Percentiles rank a stretch among this genome's conserved stretches.
These are phyloP conservation scores for Agrochola litura DNA, from an alignment of 2,888 invertebrate genomes.

Conservation along the genomic window DNA sequence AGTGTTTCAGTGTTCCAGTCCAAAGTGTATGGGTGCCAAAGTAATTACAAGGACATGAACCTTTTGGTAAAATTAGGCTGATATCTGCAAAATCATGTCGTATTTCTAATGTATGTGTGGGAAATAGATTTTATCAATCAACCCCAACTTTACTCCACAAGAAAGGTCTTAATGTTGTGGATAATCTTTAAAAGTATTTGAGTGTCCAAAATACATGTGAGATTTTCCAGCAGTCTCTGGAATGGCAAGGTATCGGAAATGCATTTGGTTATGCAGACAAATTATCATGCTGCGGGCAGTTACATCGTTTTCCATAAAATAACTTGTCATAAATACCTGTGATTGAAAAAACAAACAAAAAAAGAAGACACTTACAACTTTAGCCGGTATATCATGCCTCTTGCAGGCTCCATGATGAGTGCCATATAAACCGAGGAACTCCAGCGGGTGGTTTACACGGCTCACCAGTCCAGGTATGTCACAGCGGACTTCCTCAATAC, in stretches of 20 bases:
- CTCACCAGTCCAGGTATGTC: conserved; percentile 97
- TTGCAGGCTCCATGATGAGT: conserved; percentile 97
- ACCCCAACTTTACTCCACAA: background rate
- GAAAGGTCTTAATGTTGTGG: background rate
- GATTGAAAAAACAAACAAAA: background rate
- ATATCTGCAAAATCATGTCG: background rate
- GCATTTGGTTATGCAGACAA: too few relatives aligned
- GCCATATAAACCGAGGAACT: conserved; percentile 97
- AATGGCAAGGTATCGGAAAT: background rate
- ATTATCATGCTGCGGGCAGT: background rate
- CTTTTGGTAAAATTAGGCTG: background rate
- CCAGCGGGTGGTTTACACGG: conserved; percentile 94
- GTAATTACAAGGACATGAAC: background rate
- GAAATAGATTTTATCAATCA: background rate
- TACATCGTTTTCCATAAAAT: background rate
- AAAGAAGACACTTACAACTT: conserved; percentile 91
- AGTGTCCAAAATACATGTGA: background rate
- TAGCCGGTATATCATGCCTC: conserved; percentile 97
- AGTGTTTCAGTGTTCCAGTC: background rate
- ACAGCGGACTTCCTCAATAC: conserved; percentile 84
- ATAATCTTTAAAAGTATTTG: background rate
- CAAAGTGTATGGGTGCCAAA: background rate
- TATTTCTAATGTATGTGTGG: background rate
- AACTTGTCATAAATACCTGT: background rate
- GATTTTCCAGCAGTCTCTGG: background rate